Evolutionary conservation across 2,113 vertebrate genomes (phyloP).

Genomic region (Triplophysa siluroides): DNA sequence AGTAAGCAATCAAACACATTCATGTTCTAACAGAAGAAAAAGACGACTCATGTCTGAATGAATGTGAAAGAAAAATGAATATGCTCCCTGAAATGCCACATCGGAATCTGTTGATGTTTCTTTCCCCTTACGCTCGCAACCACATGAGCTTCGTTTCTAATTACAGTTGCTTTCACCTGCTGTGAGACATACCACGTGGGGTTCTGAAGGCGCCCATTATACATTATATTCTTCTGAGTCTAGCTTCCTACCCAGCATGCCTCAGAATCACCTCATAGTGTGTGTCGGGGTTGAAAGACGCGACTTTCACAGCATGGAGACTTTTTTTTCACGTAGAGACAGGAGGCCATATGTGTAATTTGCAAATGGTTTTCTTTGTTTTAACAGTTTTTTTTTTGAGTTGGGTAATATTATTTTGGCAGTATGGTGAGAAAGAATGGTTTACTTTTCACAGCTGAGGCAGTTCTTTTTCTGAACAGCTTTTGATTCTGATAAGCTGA

Average conservation of each 20-base stretch:
- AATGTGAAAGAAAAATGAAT: slow-evolving; percentile 20
- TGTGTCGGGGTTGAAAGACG: neutral
- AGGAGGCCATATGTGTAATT: neutral
- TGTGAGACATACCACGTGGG: slow-evolving; percentile 18
- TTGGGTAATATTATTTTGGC: neutral
- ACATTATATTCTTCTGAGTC: neutral
- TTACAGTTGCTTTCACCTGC: slow-evolving; percentile 37
- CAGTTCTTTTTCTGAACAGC: neutral
- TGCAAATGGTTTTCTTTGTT: neutral
- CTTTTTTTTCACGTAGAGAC: slow-evolving; percentile 1
- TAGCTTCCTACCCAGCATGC: neutral
- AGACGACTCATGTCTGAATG: neutral
- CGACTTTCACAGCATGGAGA: slow-evolving; percentile 2
- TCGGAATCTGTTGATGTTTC: neutral
- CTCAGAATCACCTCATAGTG: slow-evolving; percentile 5
- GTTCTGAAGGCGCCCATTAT: slow-evolving; percentile 41
- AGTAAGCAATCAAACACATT: slow-evolving; percentile 49
- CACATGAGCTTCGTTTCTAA: slow-evolving; percentile 18
- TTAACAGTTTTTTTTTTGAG: neutral
- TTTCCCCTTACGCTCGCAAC: neutral
- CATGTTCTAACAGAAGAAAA: neutral
- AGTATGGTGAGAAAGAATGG: neutral
- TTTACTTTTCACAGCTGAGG: neutral
- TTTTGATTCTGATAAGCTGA: neutral
- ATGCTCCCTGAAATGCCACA: slow-evolving; percentile 2